Conservation (phyloP, 2,113 vertebrate genomes). For the Cyprinodon brontotheroides region DNA sequence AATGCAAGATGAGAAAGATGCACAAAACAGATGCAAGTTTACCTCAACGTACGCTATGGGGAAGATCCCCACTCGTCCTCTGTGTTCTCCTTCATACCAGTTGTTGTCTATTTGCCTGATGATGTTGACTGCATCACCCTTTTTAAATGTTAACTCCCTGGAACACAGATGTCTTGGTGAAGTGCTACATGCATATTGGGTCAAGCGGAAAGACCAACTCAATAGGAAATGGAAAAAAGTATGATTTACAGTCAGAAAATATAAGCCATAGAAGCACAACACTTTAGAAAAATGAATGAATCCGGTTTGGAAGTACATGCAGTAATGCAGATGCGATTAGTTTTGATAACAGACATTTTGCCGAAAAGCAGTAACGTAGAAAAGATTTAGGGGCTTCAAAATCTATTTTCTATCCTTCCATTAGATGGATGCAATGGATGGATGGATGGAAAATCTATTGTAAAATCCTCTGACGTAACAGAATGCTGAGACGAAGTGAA, state of each 20-base stretch:
- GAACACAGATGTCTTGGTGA: constrained; percentile 60
- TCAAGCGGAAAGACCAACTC: neutral
- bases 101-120: constrained; percentile 98
- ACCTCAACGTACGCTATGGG: constrained; percentile 98
- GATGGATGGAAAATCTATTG: neutral
- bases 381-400: too few species aligned
- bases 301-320: constrained; percentile 23
- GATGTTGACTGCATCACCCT: constrained; percentile 95
- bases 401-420: too few species aligned
- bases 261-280: constrained; percentile 15
- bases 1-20: neutral
- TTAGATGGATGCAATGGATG: too few species aligned
- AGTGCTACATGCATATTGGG: constrained; percentile 3
- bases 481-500: constrained; percentile 2
- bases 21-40: constrained; percentile 3
- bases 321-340: constrained; percentile 13
- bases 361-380: constrained; percentile 3
- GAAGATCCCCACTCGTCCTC: constrained; percentile 92
- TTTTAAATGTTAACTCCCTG: constrained; percentile 98
- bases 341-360: neutral
- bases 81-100: constrained; percentile 97
- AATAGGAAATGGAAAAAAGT: neutral
- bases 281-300: constrained; percentile 1
- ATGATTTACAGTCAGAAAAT: neutral
- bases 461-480: neutral